Evolutionary conservation across 2,888 invertebrate genomes (phyloP).

Genomic region (Meta bourneti): DNA sequence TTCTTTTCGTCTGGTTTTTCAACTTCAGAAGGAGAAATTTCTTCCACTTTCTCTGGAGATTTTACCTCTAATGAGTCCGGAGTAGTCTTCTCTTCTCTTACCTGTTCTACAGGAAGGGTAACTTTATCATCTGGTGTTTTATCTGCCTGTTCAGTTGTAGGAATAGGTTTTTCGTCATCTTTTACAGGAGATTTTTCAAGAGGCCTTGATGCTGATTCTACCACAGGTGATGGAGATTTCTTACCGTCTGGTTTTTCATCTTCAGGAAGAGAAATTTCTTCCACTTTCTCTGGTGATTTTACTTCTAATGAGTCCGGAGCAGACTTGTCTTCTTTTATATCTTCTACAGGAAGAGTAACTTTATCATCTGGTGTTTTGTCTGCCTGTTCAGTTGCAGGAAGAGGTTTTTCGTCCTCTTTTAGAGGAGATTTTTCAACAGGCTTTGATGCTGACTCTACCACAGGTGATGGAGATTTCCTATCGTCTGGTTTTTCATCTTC

Average conservation of each 20-base stretch:
- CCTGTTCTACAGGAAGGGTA: neutral
- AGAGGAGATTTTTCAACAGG: neutral
- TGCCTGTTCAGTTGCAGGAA: no score
- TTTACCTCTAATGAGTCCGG: neutral
- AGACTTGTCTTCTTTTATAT: no score
- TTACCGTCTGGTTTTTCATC: no score
- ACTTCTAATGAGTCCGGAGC: no score
- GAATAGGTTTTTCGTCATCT: neutral
- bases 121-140: neutral
- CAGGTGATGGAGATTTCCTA: no score
- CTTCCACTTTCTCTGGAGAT: neutral
- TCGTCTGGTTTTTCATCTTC: no score
- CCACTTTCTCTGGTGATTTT: neutral
- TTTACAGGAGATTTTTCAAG: neutral
- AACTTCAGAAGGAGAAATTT: neutral
- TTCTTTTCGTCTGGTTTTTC: neutral
- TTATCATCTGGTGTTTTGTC: no score
- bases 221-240: no score
- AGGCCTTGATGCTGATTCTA: neutral
- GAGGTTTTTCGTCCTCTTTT: no score
- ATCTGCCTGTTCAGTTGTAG: neutral
- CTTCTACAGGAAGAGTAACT: no score
- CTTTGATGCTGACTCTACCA: no score
- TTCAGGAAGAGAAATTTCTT: no score
- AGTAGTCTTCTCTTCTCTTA: neutral